Base-by-base conservation (phyloP, 2,113 vertebrate species). In the Mirza zaza region DNA sequence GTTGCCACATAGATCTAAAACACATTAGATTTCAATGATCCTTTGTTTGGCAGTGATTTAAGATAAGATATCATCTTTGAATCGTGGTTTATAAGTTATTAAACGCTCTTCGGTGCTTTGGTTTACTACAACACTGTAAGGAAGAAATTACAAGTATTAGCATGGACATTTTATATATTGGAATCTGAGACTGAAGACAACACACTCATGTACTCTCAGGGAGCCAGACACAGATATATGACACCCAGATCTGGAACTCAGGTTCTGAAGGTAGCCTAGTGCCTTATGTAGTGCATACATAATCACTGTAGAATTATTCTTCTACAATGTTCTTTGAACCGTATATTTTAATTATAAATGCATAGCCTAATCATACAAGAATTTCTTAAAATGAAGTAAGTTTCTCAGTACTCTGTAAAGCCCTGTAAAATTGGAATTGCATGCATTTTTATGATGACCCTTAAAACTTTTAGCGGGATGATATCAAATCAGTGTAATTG, bases 131-230 rank as follows among this genome's bases (percentile, higher is more conserved):
- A 61, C 6, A 32, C 11, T n/a, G 0, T 50, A 77, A 94, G 9
- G 61, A 75, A 67, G 21, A 87, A 85, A 27, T 50, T 32, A 1
- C 5, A 73, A 59, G 48, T 29, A 25, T 15, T 48, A 36, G 8
- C 5, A 1, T 45, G 48, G 21, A 6, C 1, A 20, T 70, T 65
- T 65, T 63, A 29, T 29, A 1, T 32, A 11, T 11, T 29, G n/a
- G 12, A 25, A 25, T 18, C 8, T 91, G 13, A 32, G 29, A 59
- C 8, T 39, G 39, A 76, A 55, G 50, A 15, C 3, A 32, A 32
- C 1, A 2, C 8, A 5, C 5, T 48, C 12, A 4, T 32, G 0
- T 34, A 27, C 85, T 27, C 11, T 55, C 5, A n/a, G 3, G 18
- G 8, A 27, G 15, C 4, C 45, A 11, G 17, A 17, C 18, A 34